Base-by-base conservation (phyloP, 2,888 invertebrate genomes). In the Hermodice carunculata region DNA sequence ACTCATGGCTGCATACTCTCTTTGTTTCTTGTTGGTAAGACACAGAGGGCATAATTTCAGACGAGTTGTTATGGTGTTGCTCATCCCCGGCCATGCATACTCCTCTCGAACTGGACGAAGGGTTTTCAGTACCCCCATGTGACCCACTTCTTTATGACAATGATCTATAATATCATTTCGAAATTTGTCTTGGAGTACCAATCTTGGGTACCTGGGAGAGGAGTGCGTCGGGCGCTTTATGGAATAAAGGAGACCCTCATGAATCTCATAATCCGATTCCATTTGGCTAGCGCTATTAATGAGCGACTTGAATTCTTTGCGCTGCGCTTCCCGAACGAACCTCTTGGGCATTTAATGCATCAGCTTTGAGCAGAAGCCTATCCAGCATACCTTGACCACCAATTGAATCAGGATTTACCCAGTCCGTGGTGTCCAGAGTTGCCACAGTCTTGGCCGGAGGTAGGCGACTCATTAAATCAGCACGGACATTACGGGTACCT, bases 71-170 rank as follows among this genome's bases (percentile, higher is more conserved):
- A 63, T 34, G 19, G 5, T 29, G 8, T 29, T 4, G 14, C 59
- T 3, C 64, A 64, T 59, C 2, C 60, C 59, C 14, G 60, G 64
- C 64, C 64, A 64, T 22, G 60, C 64, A 43, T 56, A 60, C 11
- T 29, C 43, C 14, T 59, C 52, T 17, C 28, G 19, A 4, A 64
- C 11, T 1, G 52, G 40, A 14, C 14, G n/a, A 14, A 60, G n/a
- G 34, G 64, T 60, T 29, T 40, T 51, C 5, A n/a, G 14, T 26
- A 28, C 6, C 5, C 59, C 8, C 24, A 42, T 28, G 3, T 64
- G 59, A 6, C 64, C 64, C 2, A 64, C 64, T 28, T 64, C 64
- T 22, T 29, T 17, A 31, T 64, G 64, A n/a, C 51, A 49, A 3
- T 48, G 0, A 29, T 52, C 28, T n/a, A 52, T 64, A n/a, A 61